Evolutionary conservation across 2,888 invertebrate genomes (phyloP).

Genomic region (Nephrocerus scutellatus): DNA sequence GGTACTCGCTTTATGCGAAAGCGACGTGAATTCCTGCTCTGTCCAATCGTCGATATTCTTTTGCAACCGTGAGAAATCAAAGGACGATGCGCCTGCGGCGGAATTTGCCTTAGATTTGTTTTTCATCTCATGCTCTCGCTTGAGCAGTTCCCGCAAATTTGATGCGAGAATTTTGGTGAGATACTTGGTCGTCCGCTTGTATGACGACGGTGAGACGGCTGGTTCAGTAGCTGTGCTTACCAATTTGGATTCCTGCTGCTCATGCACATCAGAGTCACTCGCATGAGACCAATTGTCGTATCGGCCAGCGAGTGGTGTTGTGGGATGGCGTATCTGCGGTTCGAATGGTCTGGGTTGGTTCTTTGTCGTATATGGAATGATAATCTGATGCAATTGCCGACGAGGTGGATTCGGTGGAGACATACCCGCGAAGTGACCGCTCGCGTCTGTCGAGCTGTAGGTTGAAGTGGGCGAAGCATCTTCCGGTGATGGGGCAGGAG

Average conservation of each 20-base stretch:
- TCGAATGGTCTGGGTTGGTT: slow-evolving; percentile 53
- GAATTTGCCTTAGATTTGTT: slow-evolving; percentile 26
- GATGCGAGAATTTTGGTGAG: slow-evolving; percentile 46
- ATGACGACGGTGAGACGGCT: slow-evolving; percentile 30
- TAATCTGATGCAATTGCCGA: slow-evolving; percentile 60
- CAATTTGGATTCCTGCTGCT: slow-evolving; percentile 50
- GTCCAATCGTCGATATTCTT: slow-evolving; percentile 84
- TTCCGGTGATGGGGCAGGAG: slow-evolving; percentile 22
- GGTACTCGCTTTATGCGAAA: slow-evolving; percentile 51
- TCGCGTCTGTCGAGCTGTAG: slow-evolving; percentile 42
- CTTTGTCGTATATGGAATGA: slow-evolving; percentile 70
- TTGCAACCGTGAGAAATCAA: slow-evolving; percentile 68
- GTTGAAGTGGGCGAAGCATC: slow-evolving; percentile 41
- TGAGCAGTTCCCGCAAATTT: slow-evolving; percentile 51
- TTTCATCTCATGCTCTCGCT: slow-evolving; percentile 43
- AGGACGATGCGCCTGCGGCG: slow-evolving; percentile 43
- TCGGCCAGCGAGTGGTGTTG: slow-evolving; percentile 16
- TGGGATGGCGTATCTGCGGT: slow-evolving; percentile 38
- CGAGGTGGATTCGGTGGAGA: slow-evolving; percentile 32
- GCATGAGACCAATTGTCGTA: slow-evolving; percentile 34
- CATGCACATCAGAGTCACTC: slow-evolving; percentile 48
- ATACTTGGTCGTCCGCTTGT: slow-evolving; percentile 40
- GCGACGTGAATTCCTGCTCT: slow-evolving; percentile 61
- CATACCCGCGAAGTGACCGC: slow-evolving; percentile 41
- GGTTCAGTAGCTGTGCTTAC: slow-evolving; percentile 40